Evolutionary conservation across 1,140 invertebrate genomes (phyloP), one percentile per base, ranked within the genome.

Genomic region (Diabrotica virgifera): DNA sequence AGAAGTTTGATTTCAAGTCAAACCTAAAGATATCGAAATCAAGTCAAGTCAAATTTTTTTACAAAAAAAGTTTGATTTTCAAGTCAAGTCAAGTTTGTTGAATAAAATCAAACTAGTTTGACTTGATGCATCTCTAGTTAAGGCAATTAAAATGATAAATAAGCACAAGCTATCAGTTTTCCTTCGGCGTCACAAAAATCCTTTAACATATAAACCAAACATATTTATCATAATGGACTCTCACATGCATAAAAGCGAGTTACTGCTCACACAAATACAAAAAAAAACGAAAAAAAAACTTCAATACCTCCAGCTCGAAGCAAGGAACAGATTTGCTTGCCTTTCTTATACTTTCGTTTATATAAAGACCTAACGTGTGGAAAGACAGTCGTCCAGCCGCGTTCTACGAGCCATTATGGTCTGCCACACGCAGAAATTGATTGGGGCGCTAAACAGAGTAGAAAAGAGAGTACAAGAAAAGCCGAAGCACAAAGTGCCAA

Each of bases 301-400:
- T 46, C 40, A 46, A 46, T 46, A 46, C 40, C 40, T 10, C n/a
- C 40, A 46, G n/a, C 40, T 46, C n/a, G 8, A 10, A 46, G 40
- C 40, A 46, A 46, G 40, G 40, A 46, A 46, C n/a, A 46, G 8
- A 46, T 46, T 46, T 46, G 40, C 40, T 46, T 46, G 40, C 40
- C 40, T 46, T 46, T n/a, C 40, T 46, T 46, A 46, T 46, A 10
- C n/a, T 46, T 46, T 46, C 40, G 40, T 46, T 46, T 46, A 46
- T 46, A 46, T 46, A 46, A 46, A 46, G 40, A 46, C 40, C 40
- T 46, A 46, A 46, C 40, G 40, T 46, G 40, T 46, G 40, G 40
- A 46, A n/a, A n/a, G n/a, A 46, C 40, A 46, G 40, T 46, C 40
- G n/a, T 8, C n/a, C 40, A 46, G n/a, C 8, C n/a, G 5, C 8